Evolutionary conservation across 2,113 vertebrate species (phyloP).

Genomic region (Psettodes erumei): DNA sequence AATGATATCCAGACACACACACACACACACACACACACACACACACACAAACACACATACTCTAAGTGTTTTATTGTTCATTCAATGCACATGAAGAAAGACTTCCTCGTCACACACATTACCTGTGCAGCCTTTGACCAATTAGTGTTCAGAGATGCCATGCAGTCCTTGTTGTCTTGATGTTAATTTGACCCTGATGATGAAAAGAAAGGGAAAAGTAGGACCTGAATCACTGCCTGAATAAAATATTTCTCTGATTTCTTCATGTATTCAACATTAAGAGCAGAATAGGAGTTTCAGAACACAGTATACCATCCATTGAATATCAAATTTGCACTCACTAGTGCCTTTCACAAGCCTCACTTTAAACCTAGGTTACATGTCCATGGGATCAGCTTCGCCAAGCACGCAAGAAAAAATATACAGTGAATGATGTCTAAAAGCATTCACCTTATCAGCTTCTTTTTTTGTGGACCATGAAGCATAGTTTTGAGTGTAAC

Average conservation of each 20-base stretch:
- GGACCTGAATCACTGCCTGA: neutral
- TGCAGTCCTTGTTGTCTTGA: neutral
- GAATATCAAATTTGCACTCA: neutral
- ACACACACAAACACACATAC: neutral
- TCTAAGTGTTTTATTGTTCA: neutral
- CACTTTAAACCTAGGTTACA: neutral
- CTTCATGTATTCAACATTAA: neutral
- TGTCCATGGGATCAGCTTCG: too few relatives aligned
- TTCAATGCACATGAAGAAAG: neutral
- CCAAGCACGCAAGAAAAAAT: too few relatives aligned
- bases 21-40: too few relatives aligned
- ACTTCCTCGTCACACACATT: too few relatives aligned
- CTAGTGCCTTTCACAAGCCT: neutral
- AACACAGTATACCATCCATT: neutral
- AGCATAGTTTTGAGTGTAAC: too few relatives aligned
- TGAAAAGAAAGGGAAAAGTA: neutral
- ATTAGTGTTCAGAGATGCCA: neutral
- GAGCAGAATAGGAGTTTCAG: rapidly evolving
- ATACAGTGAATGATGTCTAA: too few relatives aligned
- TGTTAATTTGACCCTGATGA: neutral
- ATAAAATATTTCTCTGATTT: neutral
- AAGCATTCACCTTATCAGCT: too few relatives aligned
- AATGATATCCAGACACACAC: neutral
- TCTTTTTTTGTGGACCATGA: too few relatives aligned
- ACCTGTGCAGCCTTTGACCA: neutral